phyloP scores from a whole-genome alignment of 2,113 vertebrate species.

The Chaetodon trifascialis region DNA sequence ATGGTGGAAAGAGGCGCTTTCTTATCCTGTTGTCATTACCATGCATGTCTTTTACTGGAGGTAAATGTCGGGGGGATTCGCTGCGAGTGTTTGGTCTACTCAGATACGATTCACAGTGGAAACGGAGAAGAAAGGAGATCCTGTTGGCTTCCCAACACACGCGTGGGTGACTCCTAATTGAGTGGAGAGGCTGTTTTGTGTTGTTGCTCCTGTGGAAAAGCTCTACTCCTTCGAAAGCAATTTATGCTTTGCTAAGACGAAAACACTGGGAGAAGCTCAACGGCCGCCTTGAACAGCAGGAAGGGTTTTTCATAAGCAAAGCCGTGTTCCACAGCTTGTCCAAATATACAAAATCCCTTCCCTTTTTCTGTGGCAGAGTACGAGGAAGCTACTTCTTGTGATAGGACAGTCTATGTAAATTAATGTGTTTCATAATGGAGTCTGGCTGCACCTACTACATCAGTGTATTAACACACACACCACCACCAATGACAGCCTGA shows the following conservation, averaged over 20 bases:
- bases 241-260: conserved; percentile 19
- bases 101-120: conserved; percentile 37
- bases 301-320: conserved; percentile 29
- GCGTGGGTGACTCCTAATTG: conserved; percentile 65
- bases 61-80: conserved; percentile 24
- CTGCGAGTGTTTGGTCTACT: conserved; percentile 26
- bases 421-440: conserved; percentile 49
- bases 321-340: conserved; percentile 26
- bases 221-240: conserved; percentile 21
- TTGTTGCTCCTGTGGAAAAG: conserved; percentile 36
- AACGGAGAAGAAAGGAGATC: conserved; percentile 38
- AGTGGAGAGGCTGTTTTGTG: conserved; percentile 59
- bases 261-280: conserved; percentile 24
- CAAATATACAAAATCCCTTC: conserved; percentile 17
- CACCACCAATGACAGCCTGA: conserved; percentile 25
- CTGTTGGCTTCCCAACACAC: conserved; percentile 39
- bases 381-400: conserved; percentile 22
- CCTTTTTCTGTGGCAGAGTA: background rate
- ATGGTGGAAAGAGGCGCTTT: conserved; percentile 14
- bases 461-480: conserved; percentile 28
- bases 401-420: conserved; percentile 32
- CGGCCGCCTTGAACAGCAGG: conserved; percentile 14
- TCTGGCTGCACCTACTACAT: conserved; percentile 29
- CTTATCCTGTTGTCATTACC: conserved; percentile 26
- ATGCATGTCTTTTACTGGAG: conserved; percentile 18